These are phyloP conservation scores for Arnoldichthys spilopterus DNA, from an alignment of 2,797 vertebrate species.

Conservation along the genomic window DNA sequence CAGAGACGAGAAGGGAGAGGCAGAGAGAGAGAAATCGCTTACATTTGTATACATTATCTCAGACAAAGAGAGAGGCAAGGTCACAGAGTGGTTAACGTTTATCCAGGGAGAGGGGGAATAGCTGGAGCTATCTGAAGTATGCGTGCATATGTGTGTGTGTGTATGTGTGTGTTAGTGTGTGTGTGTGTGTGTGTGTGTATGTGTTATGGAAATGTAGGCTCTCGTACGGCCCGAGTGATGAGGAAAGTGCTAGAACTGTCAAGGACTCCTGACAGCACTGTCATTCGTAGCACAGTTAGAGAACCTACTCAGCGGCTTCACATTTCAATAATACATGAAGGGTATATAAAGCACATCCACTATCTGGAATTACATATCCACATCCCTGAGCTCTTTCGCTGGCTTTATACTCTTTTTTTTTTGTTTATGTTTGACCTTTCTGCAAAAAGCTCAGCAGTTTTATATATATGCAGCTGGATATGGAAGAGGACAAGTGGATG, in stretches of 20 bases:
- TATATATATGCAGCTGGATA: no score
- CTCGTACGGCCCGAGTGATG: constrained; percentile 22
- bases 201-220: constrained; percentile 12
- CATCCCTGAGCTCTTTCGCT: not conserved
- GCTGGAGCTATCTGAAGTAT: constrained; percentile 19
- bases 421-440: constrained; percentile 1
- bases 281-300: constrained; percentile 35
- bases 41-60: constrained; percentile 78
- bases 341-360: constrained; percentile 19
- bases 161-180: not conserved
- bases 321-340: constrained; percentile 40
- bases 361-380: constrained; percentile 1
- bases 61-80: constrained; percentile 65
- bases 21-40: constrained; percentile 63
- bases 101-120: constrained; percentile 33
- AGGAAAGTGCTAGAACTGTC: constrained; percentile 40
- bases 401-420: constrained; percentile 5
- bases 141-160: not conserved
- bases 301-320: constrained; percentile 3
- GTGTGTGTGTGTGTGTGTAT: constrained; percentile 11
- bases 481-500: not conserved
- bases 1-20: not conserved
- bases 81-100: constrained; percentile 55
- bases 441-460: not conserved
- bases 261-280: constrained; percentile 48